Conservation (phyloP, 2,113 vertebrate genomes). For the Isichthys henryi region DNA sequence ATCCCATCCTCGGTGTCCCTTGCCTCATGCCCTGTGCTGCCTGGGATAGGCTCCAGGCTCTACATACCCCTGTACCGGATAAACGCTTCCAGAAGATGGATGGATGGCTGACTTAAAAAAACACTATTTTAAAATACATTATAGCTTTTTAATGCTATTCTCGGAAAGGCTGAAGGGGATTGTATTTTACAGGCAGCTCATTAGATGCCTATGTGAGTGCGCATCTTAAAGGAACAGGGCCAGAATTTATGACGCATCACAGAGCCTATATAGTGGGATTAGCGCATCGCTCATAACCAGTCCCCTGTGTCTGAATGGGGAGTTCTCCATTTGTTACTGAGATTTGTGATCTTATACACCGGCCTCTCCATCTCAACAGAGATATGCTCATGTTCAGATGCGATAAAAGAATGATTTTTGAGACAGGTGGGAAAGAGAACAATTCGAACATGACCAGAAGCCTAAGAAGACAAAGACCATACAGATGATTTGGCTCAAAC, state of each 20-base stretch:
- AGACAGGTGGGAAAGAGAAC: not conserved
- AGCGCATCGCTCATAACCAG: not conserved
- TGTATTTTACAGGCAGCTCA: not conserved
- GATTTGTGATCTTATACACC: not conserved
- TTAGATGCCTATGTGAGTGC: not conserved
- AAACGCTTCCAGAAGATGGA: not conserved
- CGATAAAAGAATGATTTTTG: not conserved
- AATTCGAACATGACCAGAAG: not conserved
- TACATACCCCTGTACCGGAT: not conserved
- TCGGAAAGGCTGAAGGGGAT: slow-evolving; percentile 3
- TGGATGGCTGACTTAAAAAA: not conserved
- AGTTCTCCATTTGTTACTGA: not conserved
- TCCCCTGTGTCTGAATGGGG: not conserved
- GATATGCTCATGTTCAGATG: not conserved
- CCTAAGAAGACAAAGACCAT: not conserved
- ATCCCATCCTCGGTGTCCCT: not conserved
- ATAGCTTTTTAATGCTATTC: slow-evolving; percentile 13
- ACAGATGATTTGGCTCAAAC: not conserved
- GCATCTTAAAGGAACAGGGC: not conserved
- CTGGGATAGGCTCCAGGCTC: not conserved
- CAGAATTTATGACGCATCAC: not conserved
- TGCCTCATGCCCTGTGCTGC: not conserved
- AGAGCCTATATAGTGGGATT: not conserved
- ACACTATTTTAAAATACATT: not conserved
- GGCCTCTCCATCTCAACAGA: not conserved